Evolutionary conservation across 2,888 invertebrate species (phyloP), one percentile per base, ranked within the genome.

Genomic region (Leptopilina drosophilae): DNA sequence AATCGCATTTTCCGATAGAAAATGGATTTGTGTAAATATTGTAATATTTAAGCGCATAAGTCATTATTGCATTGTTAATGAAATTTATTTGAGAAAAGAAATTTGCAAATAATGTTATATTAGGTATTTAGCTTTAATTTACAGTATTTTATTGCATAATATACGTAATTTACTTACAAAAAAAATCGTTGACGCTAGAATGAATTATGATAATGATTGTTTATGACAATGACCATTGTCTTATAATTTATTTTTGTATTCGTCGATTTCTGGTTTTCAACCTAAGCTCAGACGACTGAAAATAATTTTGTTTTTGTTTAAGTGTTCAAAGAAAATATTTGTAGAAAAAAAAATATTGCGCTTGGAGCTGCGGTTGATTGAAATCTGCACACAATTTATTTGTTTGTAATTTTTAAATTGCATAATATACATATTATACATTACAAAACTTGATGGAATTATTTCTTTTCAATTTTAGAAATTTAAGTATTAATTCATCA

Each of bases 81-180:
- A 46, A 56, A 73, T 73, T 56, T 69, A 42, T 69, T 56, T 69
- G 53, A 53, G 5, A 69, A 40, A 69, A 20, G 33, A 33, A 33
- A 33, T 5, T 69, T 20, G 15, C 69, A 69, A 14, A 69, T 62
- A 11, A 12, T 14, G 8, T 26, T 49, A 49, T 49, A 49, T 26
- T 73, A 53, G n/a, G 53, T 56, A 73, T 56, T 73, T 73, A 73
- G 26, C n/a, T 73, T 20, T 69, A 69, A 49, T 33, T 69, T 7
- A 12, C 73, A 73, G 73, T 73, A 73, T 73, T 73, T 73, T 73
- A 73, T 73, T 73, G 33, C 53, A n/a, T 56, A 56, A 49, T 53
- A 33, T 33, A 14, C 56, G 33, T 33, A 56, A 56, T 73, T 15
- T 14, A 73, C 56, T 73, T 73, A 73, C 40, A 73, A 49, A 33